These are phyloP conservation scores for Oenanthe oenanthe DNA, from an alignment of 2,113 vertebrate species.

Conservation along the genomic window DNA sequence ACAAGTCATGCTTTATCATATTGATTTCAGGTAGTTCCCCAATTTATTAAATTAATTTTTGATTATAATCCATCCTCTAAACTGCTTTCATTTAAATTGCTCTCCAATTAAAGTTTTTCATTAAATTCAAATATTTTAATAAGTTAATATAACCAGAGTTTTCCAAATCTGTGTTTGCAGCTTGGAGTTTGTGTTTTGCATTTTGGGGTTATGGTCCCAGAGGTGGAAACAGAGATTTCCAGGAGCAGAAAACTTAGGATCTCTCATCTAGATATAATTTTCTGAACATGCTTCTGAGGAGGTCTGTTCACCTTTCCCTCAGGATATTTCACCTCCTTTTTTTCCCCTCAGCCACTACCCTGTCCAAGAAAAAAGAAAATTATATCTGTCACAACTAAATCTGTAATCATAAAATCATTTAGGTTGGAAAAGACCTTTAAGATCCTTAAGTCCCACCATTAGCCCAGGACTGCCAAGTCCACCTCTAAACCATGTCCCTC, in stretches of 20 bases:
- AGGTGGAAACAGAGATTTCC: not conserved
- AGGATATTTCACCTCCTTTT: not conserved
- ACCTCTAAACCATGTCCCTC: not conserved
- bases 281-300: not conserved
- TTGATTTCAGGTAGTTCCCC: not conserved
- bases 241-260: not conserved
- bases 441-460: not conserved
- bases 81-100: not conserved
- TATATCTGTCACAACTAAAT: not conserved
- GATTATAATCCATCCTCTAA: not conserved
- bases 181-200: not conserved
- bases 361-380: not conserved
- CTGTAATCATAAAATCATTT: not conserved
- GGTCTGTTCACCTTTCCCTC: not conserved
- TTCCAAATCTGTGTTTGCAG: not conserved
- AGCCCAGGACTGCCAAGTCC: not conserved
- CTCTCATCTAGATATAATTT: not conserved
- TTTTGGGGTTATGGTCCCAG: not conserved
- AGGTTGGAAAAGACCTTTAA: not conserved
- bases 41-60: not conserved
- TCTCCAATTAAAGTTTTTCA: not conserved
- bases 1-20: not conserved
- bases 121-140: not conserved
- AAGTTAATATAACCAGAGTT: not conserved
- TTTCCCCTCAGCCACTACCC: not conserved